Evolutionary conservation across 2,113 vertebrate genomes (phyloP).

Genomic region (Melospiza melodia): DNA sequence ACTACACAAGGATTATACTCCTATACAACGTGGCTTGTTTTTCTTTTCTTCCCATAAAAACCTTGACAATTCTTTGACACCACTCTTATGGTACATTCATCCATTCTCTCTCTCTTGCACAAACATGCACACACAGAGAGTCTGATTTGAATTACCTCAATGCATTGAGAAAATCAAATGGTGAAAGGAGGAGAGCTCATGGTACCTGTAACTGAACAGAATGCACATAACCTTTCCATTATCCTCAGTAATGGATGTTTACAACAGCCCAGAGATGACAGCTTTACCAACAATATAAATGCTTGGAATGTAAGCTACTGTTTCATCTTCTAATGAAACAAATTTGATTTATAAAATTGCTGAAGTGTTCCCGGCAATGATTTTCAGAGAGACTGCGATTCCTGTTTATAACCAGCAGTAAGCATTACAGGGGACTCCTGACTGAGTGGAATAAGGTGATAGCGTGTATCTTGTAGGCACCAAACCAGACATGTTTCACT

Average conservation of each 20-base stretch:
- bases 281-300: background rate
- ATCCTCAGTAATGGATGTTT: background rate
- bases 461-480: background rate
- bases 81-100: background rate
- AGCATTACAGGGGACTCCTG: background rate
- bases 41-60: background rate
- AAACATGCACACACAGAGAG: rapidly evolving
- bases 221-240: background rate
- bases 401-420: background rate
- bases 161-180: background rate
- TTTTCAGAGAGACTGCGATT: background rate
- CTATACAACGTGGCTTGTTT: background rate
- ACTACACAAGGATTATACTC: background rate
- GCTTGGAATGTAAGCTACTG: background rate
- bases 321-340: constrained; percentile 5
- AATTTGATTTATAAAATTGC: background rate
- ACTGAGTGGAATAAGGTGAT: background rate
- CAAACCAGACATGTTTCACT: background rate
- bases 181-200: background rate
- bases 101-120: background rate
- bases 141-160: background rate
- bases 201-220: background rate
- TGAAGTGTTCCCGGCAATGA: background rate
- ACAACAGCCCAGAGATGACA: background rate
- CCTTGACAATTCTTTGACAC: background rate